Percentiles rank a stretch among this genome's conserved stretches.
These are phyloP conservation scores for Alauda arvensis DNA, from an alignment of 2,797 vertebrate species.

Conservation along the genomic window DNA sequence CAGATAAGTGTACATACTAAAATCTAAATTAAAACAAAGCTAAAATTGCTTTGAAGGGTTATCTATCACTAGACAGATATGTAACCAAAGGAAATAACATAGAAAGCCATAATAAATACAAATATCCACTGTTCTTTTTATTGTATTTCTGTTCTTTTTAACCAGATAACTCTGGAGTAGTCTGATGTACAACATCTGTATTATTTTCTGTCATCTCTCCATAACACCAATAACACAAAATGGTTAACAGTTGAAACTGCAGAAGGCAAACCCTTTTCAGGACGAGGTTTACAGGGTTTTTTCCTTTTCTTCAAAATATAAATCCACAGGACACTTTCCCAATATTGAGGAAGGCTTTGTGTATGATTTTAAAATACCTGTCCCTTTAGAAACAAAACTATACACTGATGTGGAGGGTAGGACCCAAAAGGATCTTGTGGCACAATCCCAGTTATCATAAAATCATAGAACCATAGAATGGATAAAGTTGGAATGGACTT, in stretches of 20 bases:
- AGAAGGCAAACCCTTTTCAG: not conserved
- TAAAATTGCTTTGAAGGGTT: not conserved
- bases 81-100: not conserved
- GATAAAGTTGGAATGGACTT: not conserved
- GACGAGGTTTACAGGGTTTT: rapidly evolving
- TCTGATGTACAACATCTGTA: not conserved
- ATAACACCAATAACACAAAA: not conserved
- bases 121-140: not conserved
- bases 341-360: not conserved
- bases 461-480: not conserved
- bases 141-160: not conserved
- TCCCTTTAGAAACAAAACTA: not conserved
- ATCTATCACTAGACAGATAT: not conserved
- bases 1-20: not conserved
- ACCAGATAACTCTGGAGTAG: not conserved
- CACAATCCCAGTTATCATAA: not conserved
- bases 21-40: conserved; percentile 22
- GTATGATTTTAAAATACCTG: not conserved
- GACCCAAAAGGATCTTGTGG: not conserved
- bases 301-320: not conserved
- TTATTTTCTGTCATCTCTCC: not conserved
- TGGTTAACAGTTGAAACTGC: not conserved
- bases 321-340: not conserved
- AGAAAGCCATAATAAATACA: not conserved
- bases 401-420: not conserved